Conservation (phyloP, 2,113 vertebrate genomes). For the Fulica atra region DNA sequence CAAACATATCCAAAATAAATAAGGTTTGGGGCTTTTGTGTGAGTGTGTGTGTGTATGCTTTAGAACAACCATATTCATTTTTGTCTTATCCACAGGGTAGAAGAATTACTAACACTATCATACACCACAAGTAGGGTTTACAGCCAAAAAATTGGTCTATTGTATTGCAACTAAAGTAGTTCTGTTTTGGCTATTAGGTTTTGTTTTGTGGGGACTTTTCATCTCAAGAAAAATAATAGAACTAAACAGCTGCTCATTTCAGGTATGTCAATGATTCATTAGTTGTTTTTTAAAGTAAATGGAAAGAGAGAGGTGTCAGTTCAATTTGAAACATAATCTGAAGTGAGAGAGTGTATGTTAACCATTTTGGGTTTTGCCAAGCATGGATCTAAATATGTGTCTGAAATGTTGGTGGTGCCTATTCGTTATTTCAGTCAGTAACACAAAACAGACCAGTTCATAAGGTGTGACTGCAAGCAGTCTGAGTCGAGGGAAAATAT, state of each 20-base stretch:
- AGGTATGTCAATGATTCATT: not conserved
- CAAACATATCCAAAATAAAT: slow-evolving; percentile 54
- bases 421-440: not conserved
- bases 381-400: not conserved
- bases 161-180: not conserved
- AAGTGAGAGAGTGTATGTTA: not conserved
- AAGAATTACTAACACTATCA: not conserved
- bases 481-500: rapidly evolving
- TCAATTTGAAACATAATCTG: slow-evolving; percentile 3
- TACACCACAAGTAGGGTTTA: not conserved
- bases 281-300: not conserved
- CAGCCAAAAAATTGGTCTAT: not conserved
- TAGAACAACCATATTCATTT: not conserved
- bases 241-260: not conserved
- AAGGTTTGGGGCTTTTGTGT: not conserved
- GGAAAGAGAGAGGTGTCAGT: not conserved
- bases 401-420: not conserved
- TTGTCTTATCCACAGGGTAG: not conserved
- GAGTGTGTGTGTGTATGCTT: not conserved
- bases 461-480: not conserved
- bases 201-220: not conserved
- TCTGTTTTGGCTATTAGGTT: not conserved
- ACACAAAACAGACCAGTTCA: not conserved
- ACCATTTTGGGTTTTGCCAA: not conserved
- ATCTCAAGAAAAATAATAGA: not conserved